These are phyloP conservation scores for Ceraclea dissimilis DNA, from an alignment of 2,888 invertebrate species.

Conservation along the genomic window DNA sequence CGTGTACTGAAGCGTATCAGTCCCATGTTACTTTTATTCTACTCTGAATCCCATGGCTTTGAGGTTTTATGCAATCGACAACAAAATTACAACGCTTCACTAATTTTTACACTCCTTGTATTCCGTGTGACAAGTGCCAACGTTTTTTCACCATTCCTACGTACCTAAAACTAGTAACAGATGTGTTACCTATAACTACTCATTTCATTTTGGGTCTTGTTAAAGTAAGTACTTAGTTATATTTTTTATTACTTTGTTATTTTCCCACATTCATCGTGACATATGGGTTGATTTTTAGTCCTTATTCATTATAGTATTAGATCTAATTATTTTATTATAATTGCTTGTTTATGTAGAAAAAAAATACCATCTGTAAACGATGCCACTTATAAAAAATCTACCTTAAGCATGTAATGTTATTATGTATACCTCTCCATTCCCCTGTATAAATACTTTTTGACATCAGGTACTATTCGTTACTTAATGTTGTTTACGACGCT, in stretches of 20 bases:
- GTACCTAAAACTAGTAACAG: background rate
- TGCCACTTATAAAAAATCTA: too few species aligned
- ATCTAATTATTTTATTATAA: too few species aligned
- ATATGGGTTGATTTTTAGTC: background rate
- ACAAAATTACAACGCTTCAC: slow-evolving; percentile 16
- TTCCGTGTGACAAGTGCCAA: slow-evolving; percentile 14
- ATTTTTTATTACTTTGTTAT: background rate
- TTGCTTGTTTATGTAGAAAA: too few species aligned
- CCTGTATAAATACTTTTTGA: too few species aligned
- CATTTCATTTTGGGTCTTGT: too few species aligned
- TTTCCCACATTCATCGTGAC: background rate
- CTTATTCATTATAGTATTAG: too few species aligned
- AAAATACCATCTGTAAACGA: too few species aligned
- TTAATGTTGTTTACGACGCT: too few species aligned
- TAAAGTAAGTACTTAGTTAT: background rate
- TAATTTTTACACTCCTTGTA: background rate
- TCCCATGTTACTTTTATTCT: background rate
- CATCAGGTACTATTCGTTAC: too few species aligned
- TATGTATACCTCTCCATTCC: too few species aligned
- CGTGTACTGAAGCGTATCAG: background rate
- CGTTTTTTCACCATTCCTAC: background rate
- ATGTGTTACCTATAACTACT: background rate
- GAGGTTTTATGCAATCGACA: slow-evolving; percentile 1
- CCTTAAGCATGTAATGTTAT: too few species aligned
- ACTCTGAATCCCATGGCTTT: background rate